phyloP scores from a whole-genome alignment of 2,113 vertebrate species.

The Anhinga rufa region DNA sequence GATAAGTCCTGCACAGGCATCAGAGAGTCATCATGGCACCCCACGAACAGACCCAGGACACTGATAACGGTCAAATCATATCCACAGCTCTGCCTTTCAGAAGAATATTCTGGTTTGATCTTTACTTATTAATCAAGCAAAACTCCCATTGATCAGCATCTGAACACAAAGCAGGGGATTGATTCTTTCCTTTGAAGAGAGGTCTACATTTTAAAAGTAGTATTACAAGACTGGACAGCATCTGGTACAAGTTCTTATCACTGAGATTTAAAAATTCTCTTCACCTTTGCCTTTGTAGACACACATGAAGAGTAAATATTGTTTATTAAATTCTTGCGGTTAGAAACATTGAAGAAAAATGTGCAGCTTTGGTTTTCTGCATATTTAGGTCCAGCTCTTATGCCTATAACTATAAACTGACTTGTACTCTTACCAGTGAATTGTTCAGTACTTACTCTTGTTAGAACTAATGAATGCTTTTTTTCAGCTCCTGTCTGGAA shows the following conservation, averaged over 20 bases:
- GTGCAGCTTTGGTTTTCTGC: neutral
- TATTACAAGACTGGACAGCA: neutral
- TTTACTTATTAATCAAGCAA: neutral
- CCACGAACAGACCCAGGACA: neutral
- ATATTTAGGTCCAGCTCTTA: neutral
- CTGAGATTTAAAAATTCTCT: neutral
- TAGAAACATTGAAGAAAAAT: neutral
- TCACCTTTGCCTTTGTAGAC: slow-evolving; percentile 8
- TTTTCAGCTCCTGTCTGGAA: neutral
- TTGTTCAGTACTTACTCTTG: neutral
- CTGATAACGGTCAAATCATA: neutral
- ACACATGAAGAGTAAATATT: slow-evolving; percentile 14
- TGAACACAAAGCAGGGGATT: neutral
- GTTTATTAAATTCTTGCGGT: neutral
- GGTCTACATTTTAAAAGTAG: neutral
- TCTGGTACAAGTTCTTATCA: neutral
- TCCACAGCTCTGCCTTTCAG: neutral
- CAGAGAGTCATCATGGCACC: neutral
- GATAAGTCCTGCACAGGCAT: neutral
- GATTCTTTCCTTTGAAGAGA: neutral
- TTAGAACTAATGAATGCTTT: neutral
- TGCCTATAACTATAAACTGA: neutral
- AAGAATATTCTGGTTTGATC: neutral
- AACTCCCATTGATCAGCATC: neutral
- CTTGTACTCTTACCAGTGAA: neutral